phyloP scores from a whole-genome alignment of 2,888 invertebrate genomes.

The Julus scandinavius region DNA sequence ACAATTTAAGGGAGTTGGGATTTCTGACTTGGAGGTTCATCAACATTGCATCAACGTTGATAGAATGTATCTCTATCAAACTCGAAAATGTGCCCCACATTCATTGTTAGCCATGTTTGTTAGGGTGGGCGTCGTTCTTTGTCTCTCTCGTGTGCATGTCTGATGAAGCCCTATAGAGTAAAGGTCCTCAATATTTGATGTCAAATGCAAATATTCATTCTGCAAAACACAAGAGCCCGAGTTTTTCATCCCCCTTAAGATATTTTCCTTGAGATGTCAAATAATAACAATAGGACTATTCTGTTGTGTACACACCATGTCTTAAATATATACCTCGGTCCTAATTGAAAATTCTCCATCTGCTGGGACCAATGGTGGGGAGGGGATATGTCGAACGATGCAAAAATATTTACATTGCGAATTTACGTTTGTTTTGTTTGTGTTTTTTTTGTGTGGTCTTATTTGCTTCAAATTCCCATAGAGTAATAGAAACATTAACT shows the following conservation, averaged over 20 bases:
- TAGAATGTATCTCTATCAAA: not conserved
- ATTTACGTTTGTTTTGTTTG: not conserved
- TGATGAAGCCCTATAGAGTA: not conserved
- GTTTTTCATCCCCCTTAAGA: not conserved
- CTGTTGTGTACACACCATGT: not conserved
- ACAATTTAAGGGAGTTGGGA: no score
- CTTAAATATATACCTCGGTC: not conserved
- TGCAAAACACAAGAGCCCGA: not conserved
- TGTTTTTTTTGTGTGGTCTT: not conserved
- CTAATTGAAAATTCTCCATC: not conserved
- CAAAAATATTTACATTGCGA: not conserved
- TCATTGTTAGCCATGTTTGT: no score
- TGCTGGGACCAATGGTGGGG: not conserved
- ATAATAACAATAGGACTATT: not conserved
- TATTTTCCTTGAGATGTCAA: not conserved
- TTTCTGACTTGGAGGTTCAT: no score
- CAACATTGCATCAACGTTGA: not conserved
- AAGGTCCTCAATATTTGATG: not conserved
- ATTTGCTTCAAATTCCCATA: not conserved
- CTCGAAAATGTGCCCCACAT: not conserved
- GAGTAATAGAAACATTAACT: not conserved
- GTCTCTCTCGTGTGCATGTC: not conserved
- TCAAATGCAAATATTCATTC: conserved; percentile 2
- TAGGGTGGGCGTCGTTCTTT: not conserved
- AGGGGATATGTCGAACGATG: not conserved